Base-by-base conservation (phyloP, 2,797 vertebrate species). In the Argyrosomus regius region DNA sequence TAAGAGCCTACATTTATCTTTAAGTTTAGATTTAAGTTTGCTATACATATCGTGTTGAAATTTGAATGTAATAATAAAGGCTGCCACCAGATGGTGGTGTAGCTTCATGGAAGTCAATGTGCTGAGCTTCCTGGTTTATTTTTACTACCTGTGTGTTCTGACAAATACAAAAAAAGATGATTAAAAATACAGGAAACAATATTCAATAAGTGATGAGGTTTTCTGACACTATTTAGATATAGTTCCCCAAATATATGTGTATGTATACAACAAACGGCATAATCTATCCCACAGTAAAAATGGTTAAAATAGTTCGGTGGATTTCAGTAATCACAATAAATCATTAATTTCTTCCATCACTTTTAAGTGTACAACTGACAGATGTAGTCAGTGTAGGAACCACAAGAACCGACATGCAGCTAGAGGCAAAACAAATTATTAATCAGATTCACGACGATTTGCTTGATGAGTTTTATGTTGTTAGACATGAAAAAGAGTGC, bases 11-110 rank as follows among this genome's bases (percentile, higher is more conserved):
- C 4, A 53, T 3, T 46, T 10, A 28, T 14, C 13, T 61, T 3
- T 22, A 45, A 13, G 14, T 49, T 48, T 50, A 54, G 11, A 3
- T 31, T 54, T 5, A 14, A 16, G 16, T 43, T 24, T 41, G 17
- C 16, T 28, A 5, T 16, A 35, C 20, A 41, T 57, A 10, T 10
- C 48, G 11, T 56, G 18, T 8, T 53, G 1, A 46, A 3, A 60
- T 58, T 45, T 71, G 4, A 8, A 14, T 82, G 70, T 73, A 52
- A 80, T 84, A 59, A 63, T 49, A 22, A 22, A 16, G 46, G 26
- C 3, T 14, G 62, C 93, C 95, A 95, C 92, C 77, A 90, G 88
- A 82, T 84, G 93, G 92, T 28, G 70, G 78, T 92, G 78, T 78
- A 88, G 86, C 75, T 83, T 88, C 73, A 92, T 11, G 41, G 48